Percentiles rank a stretch among this genome's conserved stretches.
Evolutionary conservation across 2,888 invertebrate genomes (phyloP).

Genomic region (Myopa tessellatipennis): DNA sequence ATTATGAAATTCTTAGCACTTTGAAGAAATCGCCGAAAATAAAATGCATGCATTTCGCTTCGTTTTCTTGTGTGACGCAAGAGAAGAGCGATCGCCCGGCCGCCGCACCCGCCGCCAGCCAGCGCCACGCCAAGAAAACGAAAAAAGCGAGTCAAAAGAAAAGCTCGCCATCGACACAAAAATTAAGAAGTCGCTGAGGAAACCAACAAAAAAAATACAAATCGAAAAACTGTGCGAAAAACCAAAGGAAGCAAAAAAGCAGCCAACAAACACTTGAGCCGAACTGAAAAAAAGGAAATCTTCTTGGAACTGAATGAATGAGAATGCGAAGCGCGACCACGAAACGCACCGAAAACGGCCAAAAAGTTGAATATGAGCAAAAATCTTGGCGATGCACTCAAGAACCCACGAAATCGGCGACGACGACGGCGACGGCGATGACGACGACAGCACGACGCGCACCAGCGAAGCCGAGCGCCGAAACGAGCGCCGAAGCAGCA

Average conservation of each 20-base stretch:
- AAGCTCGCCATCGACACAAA: constrained; percentile 18
- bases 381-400: constrained; percentile 67
- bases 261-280: constrained; percentile 18
- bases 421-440: constrained; percentile 24
- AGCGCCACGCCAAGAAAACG: neutral
- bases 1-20: constrained; percentile 14
- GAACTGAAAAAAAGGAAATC: constrained; percentile 43
- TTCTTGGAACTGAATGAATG: constrained; percentile 48
- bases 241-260: constrained; percentile 23
- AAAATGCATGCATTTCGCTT: constrained; percentile 12
- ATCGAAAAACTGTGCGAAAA: constrained; percentile 28
- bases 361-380: constrained; percentile 68
- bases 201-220: constrained; percentile 21
- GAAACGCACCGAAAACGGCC: constrained; percentile 67
- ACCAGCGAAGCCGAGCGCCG: constrained; percentile 8
- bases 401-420: constrained; percentile 57
- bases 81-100: neutral
- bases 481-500: constrained; percentile 1
- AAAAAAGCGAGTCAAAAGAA: constrained; percentile 5
- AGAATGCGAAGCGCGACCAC: constrained; percentile 55
- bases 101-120: neutral
- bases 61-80: constrained; percentile 16
- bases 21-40: constrained; percentile 24
- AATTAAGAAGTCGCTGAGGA: constrained; percentile 28
- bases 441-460: constrained; percentile 26